Percentiles rank a stretch among this genome's conserved stretches.
phyloP scores from a whole-genome alignment of 2,888 invertebrate genomes.

The Aphodius granarius region DNA sequence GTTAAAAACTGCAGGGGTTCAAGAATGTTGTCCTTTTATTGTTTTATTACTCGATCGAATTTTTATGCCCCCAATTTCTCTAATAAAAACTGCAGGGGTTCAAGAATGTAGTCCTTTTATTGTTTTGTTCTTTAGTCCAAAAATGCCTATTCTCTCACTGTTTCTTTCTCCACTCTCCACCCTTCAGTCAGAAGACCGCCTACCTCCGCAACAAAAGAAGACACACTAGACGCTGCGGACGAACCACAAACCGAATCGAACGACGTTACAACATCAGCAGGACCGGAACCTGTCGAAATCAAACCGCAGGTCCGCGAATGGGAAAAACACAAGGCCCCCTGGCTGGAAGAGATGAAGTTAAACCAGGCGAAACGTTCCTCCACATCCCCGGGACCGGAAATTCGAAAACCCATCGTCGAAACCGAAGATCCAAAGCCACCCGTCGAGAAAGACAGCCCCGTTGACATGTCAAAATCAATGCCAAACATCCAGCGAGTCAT shows the following conservation, averaged over 20 bases:
- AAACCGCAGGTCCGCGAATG: conserved; percentile 69
- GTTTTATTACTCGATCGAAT: no score
- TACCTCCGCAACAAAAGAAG: no score
- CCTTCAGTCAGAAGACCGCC: conserved; percentile 50
- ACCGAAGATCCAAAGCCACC: conserved; percentile 43
- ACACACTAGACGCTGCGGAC: conserved; percentile 18
- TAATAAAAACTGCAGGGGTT: no score
- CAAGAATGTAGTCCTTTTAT: no score
- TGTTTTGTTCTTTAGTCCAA: no score
- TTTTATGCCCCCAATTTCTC: no score
- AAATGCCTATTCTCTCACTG: no score
- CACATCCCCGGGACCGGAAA: conserved; percentile 48
- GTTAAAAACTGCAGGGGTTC: no score
- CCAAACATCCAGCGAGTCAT: conserved; percentile 23
- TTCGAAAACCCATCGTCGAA: conserved; percentile 40
- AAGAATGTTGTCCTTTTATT: no score
- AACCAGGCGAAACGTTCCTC: conserved; percentile 72
- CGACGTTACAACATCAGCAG: conserved; percentile 18
- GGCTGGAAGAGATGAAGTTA: conserved; percentile 80
- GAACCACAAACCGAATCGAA: conserved; percentile 13
- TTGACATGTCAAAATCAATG: conserved; percentile 44
- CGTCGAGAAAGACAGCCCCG: conserved; percentile 31
- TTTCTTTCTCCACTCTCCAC: no score
- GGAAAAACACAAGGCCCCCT: conserved; percentile 75
- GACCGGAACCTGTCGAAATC: conserved; percentile 34